phyloP scores from a whole-genome alignment of 2,113 vertebrate species.

The Origma solitaria region DNA sequence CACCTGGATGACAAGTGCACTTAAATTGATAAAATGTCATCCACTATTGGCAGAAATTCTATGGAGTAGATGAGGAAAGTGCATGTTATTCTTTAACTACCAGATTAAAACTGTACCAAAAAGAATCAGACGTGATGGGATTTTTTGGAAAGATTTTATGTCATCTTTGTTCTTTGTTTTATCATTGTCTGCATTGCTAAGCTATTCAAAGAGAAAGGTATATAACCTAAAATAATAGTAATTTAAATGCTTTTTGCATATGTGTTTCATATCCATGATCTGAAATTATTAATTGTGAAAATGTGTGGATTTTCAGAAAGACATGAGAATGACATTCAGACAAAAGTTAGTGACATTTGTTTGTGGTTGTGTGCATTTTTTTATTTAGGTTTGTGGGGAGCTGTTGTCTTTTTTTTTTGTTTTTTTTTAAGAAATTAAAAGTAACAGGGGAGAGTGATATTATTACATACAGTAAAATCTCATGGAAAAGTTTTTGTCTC shows the following conservation, averaged over 20 bases:
- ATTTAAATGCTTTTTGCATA: neutral
- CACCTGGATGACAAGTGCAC: neutral
- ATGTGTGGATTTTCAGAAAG: neutral
- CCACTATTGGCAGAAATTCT: neutral
- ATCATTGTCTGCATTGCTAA: neutral
- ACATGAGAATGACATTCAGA: neutral
- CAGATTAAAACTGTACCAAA: neutral
- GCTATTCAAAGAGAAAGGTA: neutral
- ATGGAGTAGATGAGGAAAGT: neutral
- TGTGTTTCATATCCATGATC: neutral
- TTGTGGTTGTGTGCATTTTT: accelerated
- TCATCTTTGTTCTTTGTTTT: neutral
- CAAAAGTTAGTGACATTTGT: neutral
- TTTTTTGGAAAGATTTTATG: neutral
- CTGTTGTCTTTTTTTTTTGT: accelerated
- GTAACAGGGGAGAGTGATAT: accelerated
- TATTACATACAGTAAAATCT: neutral
- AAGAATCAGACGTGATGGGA: accelerated
- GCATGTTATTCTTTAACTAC: neutral
- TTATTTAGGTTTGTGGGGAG: accelerated
- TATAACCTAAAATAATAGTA: neutral
- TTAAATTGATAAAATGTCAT: neutral
- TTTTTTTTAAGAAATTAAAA: neutral
- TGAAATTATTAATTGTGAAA: neutral
- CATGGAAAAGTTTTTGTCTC: neutral